Base-by-base conservation (phyloP, 2,113 vertebrate genomes). In the Takifugu flavidus region DNA sequence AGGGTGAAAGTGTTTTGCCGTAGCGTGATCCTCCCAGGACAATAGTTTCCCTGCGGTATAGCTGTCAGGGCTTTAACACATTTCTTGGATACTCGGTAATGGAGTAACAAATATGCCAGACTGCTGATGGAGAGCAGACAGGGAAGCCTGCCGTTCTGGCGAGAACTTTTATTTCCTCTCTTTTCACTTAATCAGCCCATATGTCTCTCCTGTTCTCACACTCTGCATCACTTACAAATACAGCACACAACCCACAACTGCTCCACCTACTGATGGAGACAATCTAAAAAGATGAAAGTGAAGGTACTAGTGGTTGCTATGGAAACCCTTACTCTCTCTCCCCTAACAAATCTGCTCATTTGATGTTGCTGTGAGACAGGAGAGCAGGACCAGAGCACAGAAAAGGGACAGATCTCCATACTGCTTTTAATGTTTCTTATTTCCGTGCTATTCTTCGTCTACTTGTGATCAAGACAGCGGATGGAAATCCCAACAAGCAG, bases 291-390 rank as follows among this genome's bases (percentile, higher is more conserved):
- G 49, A 70, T 57, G 42, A 78, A 67, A 80, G 57, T 20, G 29
- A 51, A 67, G 63, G 51, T 53, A 45, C 54, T 42, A 44, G 25
- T 44, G 1, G 87, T 84, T 88, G 82, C 82, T 61, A 84, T 77
- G 70, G 83, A 53, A 86, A 89, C 81, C 29, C 5, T 39, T 29
- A 61, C 31, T 68, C 61, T 67, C n/a, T 49, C n/a, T 4, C n/a
- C 50, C 72, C 72, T 67, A 72, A 80, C 75, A 79, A 83, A 84
- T 67, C 59, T 59, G 74, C 59, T 80, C 62, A 67, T 72, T 76
- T n/a, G 13, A 56, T 7, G 15, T 34, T 62, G 29, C 4, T 60
- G 66, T 27, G 54, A 75, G 65, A 73, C 49, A 29, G 59, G 45
- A 27, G 6, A 42, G 53, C 53, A 46, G 46, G 5, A 46, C 58